Evolutionary conservation across 2,888 invertebrate genomes (phyloP).

Genomic region (Acanthoscelides obtectus): DNA sequence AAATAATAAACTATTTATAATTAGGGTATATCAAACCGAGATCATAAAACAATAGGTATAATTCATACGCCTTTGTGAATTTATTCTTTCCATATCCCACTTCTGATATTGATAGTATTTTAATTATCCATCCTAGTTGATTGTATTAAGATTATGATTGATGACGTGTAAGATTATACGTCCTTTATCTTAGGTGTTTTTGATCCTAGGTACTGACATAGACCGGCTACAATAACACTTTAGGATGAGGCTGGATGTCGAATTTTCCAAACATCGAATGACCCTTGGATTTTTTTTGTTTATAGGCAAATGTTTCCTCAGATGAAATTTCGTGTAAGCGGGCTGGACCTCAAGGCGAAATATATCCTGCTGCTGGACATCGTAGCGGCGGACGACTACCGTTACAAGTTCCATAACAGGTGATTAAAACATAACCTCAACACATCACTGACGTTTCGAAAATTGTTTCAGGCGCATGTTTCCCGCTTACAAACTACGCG

Average conservation of each 20-base stretch:
- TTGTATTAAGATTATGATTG: too few relatives aligned
- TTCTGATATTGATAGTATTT: too few relatives aligned
- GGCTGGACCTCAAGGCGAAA: conserved; percentile 97
- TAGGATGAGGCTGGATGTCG: neutral
- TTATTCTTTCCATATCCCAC: too few relatives aligned
- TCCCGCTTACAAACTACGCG: conserved; percentile 95
- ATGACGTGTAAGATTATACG: too few relatives aligned
- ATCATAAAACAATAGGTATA: too few relatives aligned
- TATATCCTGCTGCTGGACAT: conserved; percentile 99
- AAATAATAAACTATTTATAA: too few relatives aligned
- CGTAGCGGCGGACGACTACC: conserved; percentile 97
- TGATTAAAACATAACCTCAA: conserved; percentile 37
- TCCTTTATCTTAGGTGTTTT: too few relatives aligned
- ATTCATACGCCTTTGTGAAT: too few relatives aligned
- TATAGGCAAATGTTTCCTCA: conserved; percentile 99
- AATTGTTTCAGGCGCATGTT: conserved; percentile 88
- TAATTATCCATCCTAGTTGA: too few relatives aligned
- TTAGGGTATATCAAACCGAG: too few relatives aligned
- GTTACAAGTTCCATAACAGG: conserved; percentile 98
- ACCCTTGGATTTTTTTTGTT: conserved; percentile 28
- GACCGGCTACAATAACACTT: too few relatives aligned
- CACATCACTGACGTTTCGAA: conserved; percentile 18
- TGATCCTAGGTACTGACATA: neutral
- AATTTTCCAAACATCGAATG: neutral
- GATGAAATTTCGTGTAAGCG: conserved; percentile 98